A percentile compares a stretch with the other conserved stretches of the same genome.
Conservation (phyloP, 2,113 vertebrate genomes). For the Vimba vimba region DNA sequence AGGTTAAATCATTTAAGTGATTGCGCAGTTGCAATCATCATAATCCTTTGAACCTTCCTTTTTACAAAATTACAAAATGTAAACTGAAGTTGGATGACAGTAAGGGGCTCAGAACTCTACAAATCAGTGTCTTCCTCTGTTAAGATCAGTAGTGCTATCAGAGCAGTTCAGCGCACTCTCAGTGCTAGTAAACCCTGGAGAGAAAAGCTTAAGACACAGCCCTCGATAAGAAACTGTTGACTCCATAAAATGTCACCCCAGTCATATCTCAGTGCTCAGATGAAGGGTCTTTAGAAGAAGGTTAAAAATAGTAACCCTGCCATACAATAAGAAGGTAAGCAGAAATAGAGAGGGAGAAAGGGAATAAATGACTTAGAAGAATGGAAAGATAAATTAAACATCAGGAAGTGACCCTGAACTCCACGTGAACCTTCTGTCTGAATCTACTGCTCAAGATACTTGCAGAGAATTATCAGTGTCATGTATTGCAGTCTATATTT, state of each 20-base stretch:
- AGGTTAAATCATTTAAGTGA: neutral
- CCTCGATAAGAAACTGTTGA: slow-evolving; percentile 16
- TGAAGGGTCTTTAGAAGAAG: slow-evolving; percentile 33
- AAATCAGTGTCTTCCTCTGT: slow-evolving; percentile 28
- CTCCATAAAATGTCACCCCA: slow-evolving; percentile 47
- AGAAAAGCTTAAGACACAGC: slow-evolving; percentile 31
- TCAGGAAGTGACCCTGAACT: slow-evolving; percentile 20
- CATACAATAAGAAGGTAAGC: slow-evolving; percentile 11
- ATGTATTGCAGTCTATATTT: neutral
- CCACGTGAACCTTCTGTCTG: neutral
- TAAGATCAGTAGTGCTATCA: slow-evolving; percentile 20
- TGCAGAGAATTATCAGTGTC: neutral
- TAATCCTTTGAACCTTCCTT: neutral
- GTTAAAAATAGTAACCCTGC: slow-evolving; percentile 31
- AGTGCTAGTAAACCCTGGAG: slow-evolving; percentile 27
- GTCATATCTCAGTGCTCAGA: slow-evolving; percentile 43
- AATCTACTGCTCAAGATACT: neutral
- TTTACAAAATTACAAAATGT: neutral
- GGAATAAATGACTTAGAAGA: neutral
- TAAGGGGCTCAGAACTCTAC: slow-evolving; percentile 5
- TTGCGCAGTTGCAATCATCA: neutral
- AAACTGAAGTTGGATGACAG: slow-evolving; percentile 4
- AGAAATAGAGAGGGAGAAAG: slow-evolving; percentile 2
- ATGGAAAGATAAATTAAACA: slow-evolving; percentile 2
- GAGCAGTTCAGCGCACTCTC: slow-evolving; percentile 30